These are phyloP conservation scores for Sitta carolinensis DNA, from an alignment of 2,797 vertebrate species.

Conservation along the genomic window DNA sequence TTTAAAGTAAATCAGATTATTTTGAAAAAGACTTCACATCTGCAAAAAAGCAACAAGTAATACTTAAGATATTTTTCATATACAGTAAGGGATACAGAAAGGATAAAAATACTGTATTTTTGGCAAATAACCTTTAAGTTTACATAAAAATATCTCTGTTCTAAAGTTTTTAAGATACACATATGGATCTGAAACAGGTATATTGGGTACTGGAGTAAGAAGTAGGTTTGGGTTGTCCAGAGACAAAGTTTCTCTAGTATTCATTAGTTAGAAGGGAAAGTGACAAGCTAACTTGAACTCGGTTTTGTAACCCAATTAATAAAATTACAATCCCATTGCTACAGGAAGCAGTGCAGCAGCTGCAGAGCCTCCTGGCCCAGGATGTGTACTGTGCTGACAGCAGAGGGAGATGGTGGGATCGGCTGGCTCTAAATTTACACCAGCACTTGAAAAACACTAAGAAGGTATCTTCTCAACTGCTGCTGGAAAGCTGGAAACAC, in stretches of 20 bases:
- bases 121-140: background rate
- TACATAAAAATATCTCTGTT: background rate
- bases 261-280: background rate
- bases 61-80: background rate
- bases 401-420: constrained; percentile 96
- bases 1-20: background rate
- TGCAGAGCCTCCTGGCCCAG: constrained; percentile 85
- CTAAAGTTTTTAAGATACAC: background rate
- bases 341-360: constrained; percentile 88
- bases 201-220: background rate
- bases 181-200: background rate
- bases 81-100: background rate
- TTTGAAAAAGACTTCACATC: background rate
- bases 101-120: background rate
- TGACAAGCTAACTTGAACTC: background rate
- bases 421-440: constrained; percentile 92
- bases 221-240: background rate
- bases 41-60: background rate
- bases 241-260: background rate
- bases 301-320: background rate
- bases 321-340: background rate
- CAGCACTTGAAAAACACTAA: constrained; percentile 88
- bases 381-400: constrained; percentile 87
- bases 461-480: constrained; percentile 74
- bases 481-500: background rate